Evolutionary conservation across 2,797 vertebrate genomes (phyloP), one percentile per base, ranked within the genome.

Genomic region (Vireo griseus): DNA sequence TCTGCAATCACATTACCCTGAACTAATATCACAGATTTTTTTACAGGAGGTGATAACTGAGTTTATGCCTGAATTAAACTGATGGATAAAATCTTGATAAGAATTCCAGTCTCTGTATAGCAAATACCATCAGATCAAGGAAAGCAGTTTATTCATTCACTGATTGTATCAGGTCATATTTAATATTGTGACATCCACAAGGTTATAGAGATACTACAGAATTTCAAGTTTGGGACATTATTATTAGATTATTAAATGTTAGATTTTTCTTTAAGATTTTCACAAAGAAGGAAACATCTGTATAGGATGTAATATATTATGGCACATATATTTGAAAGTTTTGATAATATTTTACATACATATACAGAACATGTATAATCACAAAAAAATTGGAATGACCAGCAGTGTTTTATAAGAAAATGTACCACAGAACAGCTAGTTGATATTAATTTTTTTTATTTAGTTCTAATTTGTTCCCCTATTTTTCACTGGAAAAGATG

Each of bases 21-120:
- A 84, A 91, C 92, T 91, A 77, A 68, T 95, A 73, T 74, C 92
- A 58, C 67, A 86, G 39, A 42, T 90, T 95, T 88, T 88, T 94
- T 90, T 88, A 50, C n/a, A 91, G 54, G 63, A 77, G 73, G n/a
- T 0, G 10, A 81, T 86, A 96, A 42, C 78, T 92, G 88, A 74
- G 86, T 94, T 96, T 94, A 75, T 95, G 63, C 72, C 68, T 68
- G 39, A 96, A 66, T 93, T 92, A 91, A 95, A 77, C 35, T 77
- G 71, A 68, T 78, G 76, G 68, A 76, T 91, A 94, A 93, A 91
- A 89, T 21, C n/a, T 83, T 66, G 58, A 73, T 95, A 95, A 89
- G 48, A 79, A 66, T 90, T 88, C 33, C n/a, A 66, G 28, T 59
- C 33, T 71, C n/a, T 74, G 33, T 78, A 44, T 65, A 81, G 79